A percentile compares a stretch with the other conserved stretches of the same genome.
Evolutionary conservation across 2,888 invertebrate genomes (phyloP).

Genomic region (Oligia strigilis): DNA sequence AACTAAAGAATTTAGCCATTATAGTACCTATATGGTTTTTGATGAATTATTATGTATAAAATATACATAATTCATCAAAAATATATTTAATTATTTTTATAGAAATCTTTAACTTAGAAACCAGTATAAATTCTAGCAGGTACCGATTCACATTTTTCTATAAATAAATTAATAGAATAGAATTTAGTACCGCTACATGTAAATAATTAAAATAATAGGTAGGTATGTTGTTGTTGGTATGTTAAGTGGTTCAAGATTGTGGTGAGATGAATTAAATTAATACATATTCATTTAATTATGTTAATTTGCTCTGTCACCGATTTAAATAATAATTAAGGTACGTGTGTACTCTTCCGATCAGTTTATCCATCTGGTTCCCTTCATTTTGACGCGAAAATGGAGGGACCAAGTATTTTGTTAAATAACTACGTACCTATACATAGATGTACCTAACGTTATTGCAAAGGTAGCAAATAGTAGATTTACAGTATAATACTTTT

Average conservation of each 20-base stretch:
- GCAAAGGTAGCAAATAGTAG: background rate
- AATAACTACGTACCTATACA: background rate
- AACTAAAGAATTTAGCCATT: background rate
- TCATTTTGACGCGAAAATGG: background rate
- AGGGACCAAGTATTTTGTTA: background rate
- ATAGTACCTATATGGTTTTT: background rate
- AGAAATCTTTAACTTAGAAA: conserved; percentile 27
- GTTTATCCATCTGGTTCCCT: background rate
- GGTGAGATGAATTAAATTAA: conserved; percentile 1
- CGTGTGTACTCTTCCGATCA: background rate
- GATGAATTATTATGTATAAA: background rate
- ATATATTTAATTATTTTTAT: background rate
- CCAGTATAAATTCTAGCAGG: conserved; percentile 36
- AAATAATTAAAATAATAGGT: conserved; percentile 21
- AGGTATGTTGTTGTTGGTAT: background rate
- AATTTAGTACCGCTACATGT: conserved; percentile 54
- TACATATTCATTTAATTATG: background rate
- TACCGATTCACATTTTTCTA: conserved; percentile 28
- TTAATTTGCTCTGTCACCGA: background rate
- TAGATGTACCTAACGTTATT: background rate
- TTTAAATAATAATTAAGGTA: background rate
- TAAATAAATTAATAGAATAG: conserved; percentile 49
- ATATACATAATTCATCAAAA: background rate
- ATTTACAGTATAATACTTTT: background rate
- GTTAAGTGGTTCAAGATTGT: background rate